Conservation (phyloP, 2,797 vertebrate species). For the Vultur gryphus region DNA sequence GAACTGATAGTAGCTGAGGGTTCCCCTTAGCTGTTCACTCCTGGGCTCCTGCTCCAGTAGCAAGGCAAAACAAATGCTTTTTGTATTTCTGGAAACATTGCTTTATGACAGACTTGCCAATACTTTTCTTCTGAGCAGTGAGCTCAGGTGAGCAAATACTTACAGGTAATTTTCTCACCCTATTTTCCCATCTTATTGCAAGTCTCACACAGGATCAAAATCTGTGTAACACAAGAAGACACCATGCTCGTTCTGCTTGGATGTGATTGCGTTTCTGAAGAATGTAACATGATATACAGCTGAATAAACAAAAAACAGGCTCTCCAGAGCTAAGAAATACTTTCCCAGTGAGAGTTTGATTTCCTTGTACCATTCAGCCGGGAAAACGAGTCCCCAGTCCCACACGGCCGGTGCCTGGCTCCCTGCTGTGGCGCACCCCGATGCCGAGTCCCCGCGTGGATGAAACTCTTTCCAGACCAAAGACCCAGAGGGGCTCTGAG, state of each 20-base stretch:
- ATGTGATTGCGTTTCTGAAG: neutral
- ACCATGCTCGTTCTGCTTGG: neutral
- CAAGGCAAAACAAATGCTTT: neutral
- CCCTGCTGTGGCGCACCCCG: neutral
- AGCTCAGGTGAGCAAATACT: neutral
- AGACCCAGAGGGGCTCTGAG: neutral
- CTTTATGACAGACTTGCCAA: neutral
- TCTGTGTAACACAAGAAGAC: neutral
- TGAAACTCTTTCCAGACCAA: neutral
- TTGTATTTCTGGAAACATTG: neutral
- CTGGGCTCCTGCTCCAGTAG: neutral
- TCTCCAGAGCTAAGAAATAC: neutral
- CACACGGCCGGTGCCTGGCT: neutral
- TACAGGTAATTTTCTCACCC: neutral
- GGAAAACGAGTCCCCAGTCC: neutral
- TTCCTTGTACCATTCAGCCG: neutral
- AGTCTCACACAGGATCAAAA: neutral
- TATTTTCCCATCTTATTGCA: neutral
- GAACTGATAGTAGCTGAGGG: neutral
- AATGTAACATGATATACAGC: neutral
- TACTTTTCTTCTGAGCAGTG: neutral
- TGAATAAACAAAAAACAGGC: neutral
- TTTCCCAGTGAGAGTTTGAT: neutral
- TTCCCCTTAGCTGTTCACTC: neutral
- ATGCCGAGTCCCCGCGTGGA: fast-evolving